phyloP scores from a whole-genome alignment of 2,888 invertebrate species.

The Schizotus pectinicornis region DNA sequence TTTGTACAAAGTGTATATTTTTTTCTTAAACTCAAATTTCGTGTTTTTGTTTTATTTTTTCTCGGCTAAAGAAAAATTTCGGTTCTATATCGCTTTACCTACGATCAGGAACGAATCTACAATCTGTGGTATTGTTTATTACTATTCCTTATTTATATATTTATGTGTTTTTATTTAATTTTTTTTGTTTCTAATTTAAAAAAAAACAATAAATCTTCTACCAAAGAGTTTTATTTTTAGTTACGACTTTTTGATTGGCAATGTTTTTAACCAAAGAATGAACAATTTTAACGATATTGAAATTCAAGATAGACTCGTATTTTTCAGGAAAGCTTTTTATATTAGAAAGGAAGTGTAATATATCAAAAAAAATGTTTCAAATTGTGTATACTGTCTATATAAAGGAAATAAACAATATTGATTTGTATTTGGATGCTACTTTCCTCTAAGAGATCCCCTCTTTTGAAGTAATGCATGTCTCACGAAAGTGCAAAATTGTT shows the following conservation, averaged over 20 bases:
- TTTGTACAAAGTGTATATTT: constrained; percentile 28
- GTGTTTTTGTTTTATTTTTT: constrained; percentile 6
- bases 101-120: constrained; percentile 17
- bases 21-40: constrained; percentile 8
- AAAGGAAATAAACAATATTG: constrained; percentile 32
- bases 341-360: constrained; percentile 27
- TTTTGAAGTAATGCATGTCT: no score
- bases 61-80: constrained; percentile 6
- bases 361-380: constrained; percentile 25
- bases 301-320: constrained; percentile 20
- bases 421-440: constrained; percentile 10
- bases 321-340: constrained; percentile 33
- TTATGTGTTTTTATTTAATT: constrained; percentile 28
- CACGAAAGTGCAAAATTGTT: no score
- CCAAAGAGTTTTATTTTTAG: constrained; percentile 24
- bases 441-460: no score
- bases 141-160: constrained; percentile 21
- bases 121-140: constrained; percentile 18
- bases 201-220: constrained; percentile 23
- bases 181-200: constrained; percentile 8
- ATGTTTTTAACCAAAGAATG: constrained; percentile 1
- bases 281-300: constrained; percentile 10
- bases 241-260: neutral
- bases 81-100: constrained; percentile 7
- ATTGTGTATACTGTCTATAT: constrained; percentile 30